Evolutionary conservation across 2,113 vertebrate genomes (phyloP), one percentile per base, ranked within the genome.

Genomic region (Neoarius graeffei): DNA sequence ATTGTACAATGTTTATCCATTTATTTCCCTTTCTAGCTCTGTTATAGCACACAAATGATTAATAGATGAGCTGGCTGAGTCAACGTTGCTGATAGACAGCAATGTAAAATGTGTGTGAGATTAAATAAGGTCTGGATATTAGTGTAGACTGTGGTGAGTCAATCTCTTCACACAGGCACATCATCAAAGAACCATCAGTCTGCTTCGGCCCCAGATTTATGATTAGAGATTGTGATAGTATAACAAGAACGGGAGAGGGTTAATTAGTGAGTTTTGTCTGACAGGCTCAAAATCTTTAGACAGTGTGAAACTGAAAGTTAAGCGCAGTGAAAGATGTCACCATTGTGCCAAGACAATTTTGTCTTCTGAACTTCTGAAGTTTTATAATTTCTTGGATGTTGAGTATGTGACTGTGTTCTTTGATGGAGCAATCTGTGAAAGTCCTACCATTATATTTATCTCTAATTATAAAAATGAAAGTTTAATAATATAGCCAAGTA

Each of bases 281-380:
- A 71, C 76, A 88, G 64, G 30, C 83, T 92, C 57, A 67, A 81
- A 87, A 92, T 91, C 92, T 90, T 89, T 57, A 84, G 81, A 85
- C 86, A 88, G 52, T 88, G 83, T 85, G 81, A 84, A 81, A 87
- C 10, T 71, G n/a, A 84, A 84, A 42, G 54, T 73, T 60, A 57
- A 89, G 81, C 7, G 13, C 8, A n/a, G 9, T 74, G 66, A 82
- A 13, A 85, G 66, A 85, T 42, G 67, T 83, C 69, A 64, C 56
- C n/a, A 19, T 60, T 69, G n/a, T 62, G 52, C 66, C 52, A 69
- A 60, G 62, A 57, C 20, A 66, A 19, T 20, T 81, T 35, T 60
- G 1, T 42, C 30, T 81, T 81, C 27, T 60, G 17, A 59, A 35
- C 3, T 81, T 81, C 14, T 8, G 5, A 54, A 7, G 1, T 57